Percentiles rank a stretch among this genome's conserved stretches.
Conservation (phyloP, 2,888 invertebrate species). For the Halocaridina rubra region DNA sequence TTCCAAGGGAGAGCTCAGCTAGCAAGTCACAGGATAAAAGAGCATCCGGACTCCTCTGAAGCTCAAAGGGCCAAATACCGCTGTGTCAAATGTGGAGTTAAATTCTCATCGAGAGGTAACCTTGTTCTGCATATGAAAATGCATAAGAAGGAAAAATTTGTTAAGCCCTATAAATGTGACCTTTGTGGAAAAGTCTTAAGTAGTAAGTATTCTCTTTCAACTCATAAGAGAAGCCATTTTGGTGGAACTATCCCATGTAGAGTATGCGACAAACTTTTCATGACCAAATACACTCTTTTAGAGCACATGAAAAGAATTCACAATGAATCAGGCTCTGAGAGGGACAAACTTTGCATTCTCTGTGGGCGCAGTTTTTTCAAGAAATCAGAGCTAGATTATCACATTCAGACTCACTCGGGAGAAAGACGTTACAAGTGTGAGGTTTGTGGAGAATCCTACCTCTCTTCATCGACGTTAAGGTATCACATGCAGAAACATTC, state of each 20-base stretch:
- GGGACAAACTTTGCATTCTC: conserved; percentile 39
- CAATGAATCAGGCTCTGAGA: conserved; percentile 25
- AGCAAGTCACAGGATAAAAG: conserved; percentile 38
- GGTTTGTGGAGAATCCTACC: conserved; percentile 41
- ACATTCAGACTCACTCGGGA: conserved; percentile 45
- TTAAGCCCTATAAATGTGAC: conserved; percentile 18
- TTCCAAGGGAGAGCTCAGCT: conserved; percentile 22
- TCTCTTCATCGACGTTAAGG: conserved; percentile 43
- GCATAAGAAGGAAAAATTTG: conserved; percentile 24
- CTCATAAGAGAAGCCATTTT: conserved; percentile 40
- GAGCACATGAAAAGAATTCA: conserved; percentile 50
- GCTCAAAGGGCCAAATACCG: conserved; percentile 29
- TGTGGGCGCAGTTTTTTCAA: conserved; percentile 51
- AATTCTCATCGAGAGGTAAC: conserved; percentile 39
- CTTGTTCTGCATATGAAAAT: conserved; percentile 24
- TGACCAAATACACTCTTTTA: conserved; percentile 35
- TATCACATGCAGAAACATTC: conserved; percentile 56
- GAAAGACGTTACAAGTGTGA: conserved; percentile 49
- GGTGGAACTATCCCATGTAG: conserved; percentile 21
- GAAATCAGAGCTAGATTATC: conserved; percentile 48
- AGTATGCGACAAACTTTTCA: conserved; percentile 42
- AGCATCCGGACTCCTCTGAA: conserved; percentile 45
- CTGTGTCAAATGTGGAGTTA: conserved; percentile 42
- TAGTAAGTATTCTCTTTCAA: conserved; percentile 45
- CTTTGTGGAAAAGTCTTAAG: conserved; percentile 38